Evolutionary conservation across 2,888 invertebrate genomes (phyloP).

Genomic region (Microctonus brassicae): DNA sequence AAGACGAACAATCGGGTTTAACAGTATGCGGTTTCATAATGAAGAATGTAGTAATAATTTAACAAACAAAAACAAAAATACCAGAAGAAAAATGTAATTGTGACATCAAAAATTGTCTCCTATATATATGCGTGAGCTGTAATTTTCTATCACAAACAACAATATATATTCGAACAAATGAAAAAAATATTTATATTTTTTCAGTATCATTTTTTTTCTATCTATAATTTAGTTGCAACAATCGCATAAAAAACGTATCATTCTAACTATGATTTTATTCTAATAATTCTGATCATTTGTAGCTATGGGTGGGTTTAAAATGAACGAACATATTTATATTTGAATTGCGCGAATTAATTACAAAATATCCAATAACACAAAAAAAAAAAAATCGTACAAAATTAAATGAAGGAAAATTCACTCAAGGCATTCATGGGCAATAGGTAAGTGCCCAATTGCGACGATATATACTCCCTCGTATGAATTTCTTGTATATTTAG

Average conservation of each 20-base stretch:
- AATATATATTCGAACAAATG: conserved; percentile 1
- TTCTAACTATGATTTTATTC: neutral
- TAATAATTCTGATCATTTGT: neutral
- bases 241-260: conserved; percentile 13
- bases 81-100: conserved; percentile 24
- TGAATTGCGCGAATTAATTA: neutral
- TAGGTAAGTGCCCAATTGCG: neutral
- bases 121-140: conserved; percentile 40
- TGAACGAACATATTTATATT: neutral
- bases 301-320: neutral
- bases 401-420: neutral
- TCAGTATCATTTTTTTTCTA: neutral
- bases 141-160: conserved; percentile 42
- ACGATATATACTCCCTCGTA: neutral
- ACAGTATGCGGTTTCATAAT: neutral
- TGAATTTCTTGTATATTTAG: neutral
- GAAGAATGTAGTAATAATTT: conserved; percentile 6
- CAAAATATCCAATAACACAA: neutral
- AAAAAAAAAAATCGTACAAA: neutral
- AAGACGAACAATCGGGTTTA: neutral
- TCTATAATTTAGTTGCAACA: too few relatives aligned
- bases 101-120: conserved; percentile 31
- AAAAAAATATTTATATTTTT: conserved; percentile 1
- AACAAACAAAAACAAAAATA: conserved; percentile 5
- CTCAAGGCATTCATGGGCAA: neutral